Base-by-base conservation (phyloP, 2,797 vertebrate genomes). In the Acestrorhynchus altus region DNA sequence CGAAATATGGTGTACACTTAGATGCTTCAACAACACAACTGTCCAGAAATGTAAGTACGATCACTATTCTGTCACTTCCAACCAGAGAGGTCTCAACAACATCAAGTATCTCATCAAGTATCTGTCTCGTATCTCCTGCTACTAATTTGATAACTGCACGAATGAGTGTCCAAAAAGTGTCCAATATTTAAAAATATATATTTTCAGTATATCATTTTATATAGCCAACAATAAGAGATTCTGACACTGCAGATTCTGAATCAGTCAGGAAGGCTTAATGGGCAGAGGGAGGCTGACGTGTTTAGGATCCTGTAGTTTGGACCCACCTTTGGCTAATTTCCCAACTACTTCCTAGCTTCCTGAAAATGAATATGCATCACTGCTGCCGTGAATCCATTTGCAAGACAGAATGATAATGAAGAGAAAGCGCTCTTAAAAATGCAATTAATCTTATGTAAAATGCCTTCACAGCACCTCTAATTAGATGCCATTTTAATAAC, bases 401-500 rank as follows among this genome's bases (percentile, higher is more conserved):
- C 89, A 85, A 87, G 86, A 90, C 89, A 83, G 90, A 90, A 92
- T 89, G 89, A 91, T 92, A 93, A 94, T 91, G 89, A 92, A 90
- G 90, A 92, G 87, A 92, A 93, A 92, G 86, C 86, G 85, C 85
- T 90, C 84, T 84, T 51, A 88, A 81, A 90, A 90, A 90, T 81
- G 81, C 84, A 90, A 93, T 93, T 93, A 92, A 93, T 93, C 90
- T 93, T 81, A 83, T 88, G 91, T 91, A 90, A 90, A 93, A 81
- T 54, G 84, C 87, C 88, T 89, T 90, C 87, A 92, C 90, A 82
- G 52, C 80, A 86, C 84, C 82, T 78, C 86, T 92, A 92, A 93
- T 93, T 90, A 93, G 90, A 90, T 90, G 87, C 82, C 83, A 80
- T 89, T 92, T 92, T 92, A 92, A 93, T 91, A 91, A 89, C 88